A percentile compares a stretch with the other conserved stretches of the same genome.
Conservation (phyloP, 2,797 vertebrate species). For the Micromesistius poutassou region DNA sequence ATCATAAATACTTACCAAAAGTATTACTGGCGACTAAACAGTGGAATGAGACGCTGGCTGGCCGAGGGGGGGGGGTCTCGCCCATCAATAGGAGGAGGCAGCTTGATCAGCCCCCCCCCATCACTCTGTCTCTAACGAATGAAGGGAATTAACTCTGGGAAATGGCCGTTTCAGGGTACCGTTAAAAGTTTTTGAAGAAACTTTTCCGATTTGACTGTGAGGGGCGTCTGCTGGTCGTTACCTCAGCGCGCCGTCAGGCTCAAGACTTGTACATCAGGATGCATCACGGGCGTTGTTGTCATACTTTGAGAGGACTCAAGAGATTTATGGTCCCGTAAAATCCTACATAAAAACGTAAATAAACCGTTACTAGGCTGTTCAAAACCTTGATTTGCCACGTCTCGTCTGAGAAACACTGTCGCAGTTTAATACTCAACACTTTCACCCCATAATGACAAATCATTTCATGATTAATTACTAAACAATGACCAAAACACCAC, state of each 20-base stretch:
- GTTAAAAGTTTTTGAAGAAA: neutral
- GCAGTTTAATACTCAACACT: no score
- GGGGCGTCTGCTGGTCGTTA: neutral
- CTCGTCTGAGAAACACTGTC: no score
- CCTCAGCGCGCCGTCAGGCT: neutral
- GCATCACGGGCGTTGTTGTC: no score
- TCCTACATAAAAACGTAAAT: no score
- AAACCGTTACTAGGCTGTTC: no score
- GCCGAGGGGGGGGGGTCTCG: neutral
- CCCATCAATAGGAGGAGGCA: neutral
- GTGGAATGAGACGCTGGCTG: neutral
- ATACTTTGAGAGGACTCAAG: no score
- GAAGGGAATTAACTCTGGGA: neutral
- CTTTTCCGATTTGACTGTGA: neutral
- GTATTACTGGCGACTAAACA: neutral
- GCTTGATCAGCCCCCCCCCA: neutral
- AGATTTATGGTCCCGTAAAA: no score
- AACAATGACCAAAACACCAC: no score
- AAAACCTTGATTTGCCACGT: no score
- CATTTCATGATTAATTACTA: no score
- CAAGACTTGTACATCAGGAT: no score
- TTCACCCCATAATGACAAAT: no score
- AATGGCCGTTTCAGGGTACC: neutral
- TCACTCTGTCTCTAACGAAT: neutral
- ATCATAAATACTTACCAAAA: neutral